These are phyloP conservation scores for Colostygia pectinataria DNA, from an alignment of 2,888 invertebrate genomes.

Conservation along the genomic window DNA sequence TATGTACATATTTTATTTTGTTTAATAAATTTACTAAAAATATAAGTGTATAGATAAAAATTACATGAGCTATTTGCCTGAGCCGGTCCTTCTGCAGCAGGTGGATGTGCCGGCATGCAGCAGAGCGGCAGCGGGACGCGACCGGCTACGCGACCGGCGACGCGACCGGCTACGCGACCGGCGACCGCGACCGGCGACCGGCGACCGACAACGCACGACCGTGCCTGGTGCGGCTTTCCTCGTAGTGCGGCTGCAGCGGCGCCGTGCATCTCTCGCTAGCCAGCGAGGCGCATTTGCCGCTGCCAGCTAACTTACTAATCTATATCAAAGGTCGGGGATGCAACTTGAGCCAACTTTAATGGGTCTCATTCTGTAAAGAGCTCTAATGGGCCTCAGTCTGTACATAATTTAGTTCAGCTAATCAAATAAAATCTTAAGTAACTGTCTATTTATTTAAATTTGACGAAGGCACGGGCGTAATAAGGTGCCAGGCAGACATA, in stretches of 20 bases:
- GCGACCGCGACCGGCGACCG: conserved; percentile 1
- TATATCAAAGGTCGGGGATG: conserved; percentile 38
- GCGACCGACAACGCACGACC: conserved; percentile 4
- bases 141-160: conserved; percentile 5
- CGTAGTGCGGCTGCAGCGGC: conserved; percentile 17
- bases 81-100: neutral
- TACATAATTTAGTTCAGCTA: too few species aligned
- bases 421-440: too few species aligned
- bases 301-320: conserved; percentile 29
- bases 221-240: neutral
- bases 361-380: conserved; percentile 22
- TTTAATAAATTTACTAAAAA: too few species aligned
- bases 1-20: too few species aligned
- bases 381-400: neutral
- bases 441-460: too few species aligned
- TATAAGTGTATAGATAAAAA: neutral
- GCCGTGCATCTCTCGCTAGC: conserved; percentile 3
- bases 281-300: conserved; percentile 6
- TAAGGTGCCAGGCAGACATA: too few species aligned
- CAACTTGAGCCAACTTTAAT: conserved; percentile 40
- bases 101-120: neutral
- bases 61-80: conserved; percentile 16
- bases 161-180: too few species aligned
- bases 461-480: too few species aligned
- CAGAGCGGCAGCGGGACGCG: neutral